Base-by-base conservation (phyloP, 1,140 invertebrate species). In the Agrypnia vestita region DNA sequence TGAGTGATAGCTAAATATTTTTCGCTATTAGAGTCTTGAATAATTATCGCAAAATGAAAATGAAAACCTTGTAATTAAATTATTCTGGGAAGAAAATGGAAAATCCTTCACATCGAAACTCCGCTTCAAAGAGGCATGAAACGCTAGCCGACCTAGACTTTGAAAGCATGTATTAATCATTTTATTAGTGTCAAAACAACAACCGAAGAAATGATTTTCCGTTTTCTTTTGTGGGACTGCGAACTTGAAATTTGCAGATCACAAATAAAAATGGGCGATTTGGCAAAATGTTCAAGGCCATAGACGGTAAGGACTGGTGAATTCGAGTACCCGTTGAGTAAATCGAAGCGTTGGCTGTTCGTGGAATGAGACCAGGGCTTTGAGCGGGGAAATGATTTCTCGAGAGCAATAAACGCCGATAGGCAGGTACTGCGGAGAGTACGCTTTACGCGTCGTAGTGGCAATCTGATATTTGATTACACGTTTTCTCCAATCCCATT, bases 381-480 rank as follows among this genome's bases (percentile, higher is more conserved):
- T 64, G 61, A 64, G 19, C n/a, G 61, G 61, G 61, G 61, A 64
- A 64, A 64, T 64, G 61, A 64, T 64, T 64, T 64, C 61, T 13
- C 9, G 19, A 35, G 61, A 64, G 61, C 35, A 64, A 64, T 64
- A 64, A 64, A 64, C 19, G 10, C 35, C 35, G 35, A 64, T 64
- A 64, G 61, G 35, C 35, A 43, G 61, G n/a, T 13, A 19, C 9
- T 13, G 19, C 19, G 21, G 19, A 59, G 21, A 64, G 35, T 64
- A 35, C 61, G 25, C 8, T 64, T 64, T 64, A 43, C 61, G 61
- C 61, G n/a, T 35, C 61, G 61, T 43, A 64, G 21, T 64, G 35
- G 21, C 61, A 64, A 64, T 64, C 35, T 64, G 61, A 64, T 64
- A 64, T 64, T 64, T 64, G 61, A 64, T 64, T 64, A 64, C 19